Conservation (phyloP, 1,140 invertebrate genomes). For the Pomacea maculata region DNA sequence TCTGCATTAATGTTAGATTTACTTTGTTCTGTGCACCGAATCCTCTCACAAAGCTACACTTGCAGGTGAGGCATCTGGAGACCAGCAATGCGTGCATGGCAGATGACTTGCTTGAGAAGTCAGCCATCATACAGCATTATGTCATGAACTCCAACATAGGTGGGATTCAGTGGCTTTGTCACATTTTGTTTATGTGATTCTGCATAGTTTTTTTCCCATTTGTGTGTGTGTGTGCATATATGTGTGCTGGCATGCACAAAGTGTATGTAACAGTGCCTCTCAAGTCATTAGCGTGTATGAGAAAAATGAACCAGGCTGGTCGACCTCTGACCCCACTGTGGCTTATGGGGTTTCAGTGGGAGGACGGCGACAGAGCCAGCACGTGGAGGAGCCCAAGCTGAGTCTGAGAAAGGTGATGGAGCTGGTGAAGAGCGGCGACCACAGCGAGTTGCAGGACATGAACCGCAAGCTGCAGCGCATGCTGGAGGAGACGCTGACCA, state of each 20-base stretch:
- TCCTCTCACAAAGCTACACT: neutral
- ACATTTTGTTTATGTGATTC: neutral
- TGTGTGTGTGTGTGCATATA: neutral
- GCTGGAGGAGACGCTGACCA: constrained; percentile 71
- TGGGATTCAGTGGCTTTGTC: constrained; percentile 27
- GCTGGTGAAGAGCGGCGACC: constrained; percentile 64
- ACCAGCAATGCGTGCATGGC: constrained; percentile 69
- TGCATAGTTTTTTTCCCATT: neutral
- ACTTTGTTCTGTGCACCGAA: no score
- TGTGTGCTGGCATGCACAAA: neutral
- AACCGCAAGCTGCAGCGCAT: constrained; percentile 66
- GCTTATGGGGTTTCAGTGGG: neutral
- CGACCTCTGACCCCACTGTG: neutral
- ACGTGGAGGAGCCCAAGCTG: constrained; percentile 59
- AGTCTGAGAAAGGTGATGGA: constrained; percentile 67
- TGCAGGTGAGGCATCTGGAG: constrained; percentile 68
- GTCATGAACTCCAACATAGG: constrained; percentile 67
- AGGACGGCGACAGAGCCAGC: constrained; percentile 10
- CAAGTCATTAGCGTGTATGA: neutral
- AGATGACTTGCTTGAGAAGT: constrained; percentile 69
- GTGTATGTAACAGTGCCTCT: neutral
- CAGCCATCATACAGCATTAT: constrained; percentile 69
- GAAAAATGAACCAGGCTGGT: neutral
- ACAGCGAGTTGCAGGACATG: constrained; percentile 66
- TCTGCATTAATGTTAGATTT: no score